A percentile compares a stretch with the other conserved stretches of the same genome.
phyloP scores from a whole-genome alignment of 2,888 invertebrate species.

The Acleris literana region DNA sequence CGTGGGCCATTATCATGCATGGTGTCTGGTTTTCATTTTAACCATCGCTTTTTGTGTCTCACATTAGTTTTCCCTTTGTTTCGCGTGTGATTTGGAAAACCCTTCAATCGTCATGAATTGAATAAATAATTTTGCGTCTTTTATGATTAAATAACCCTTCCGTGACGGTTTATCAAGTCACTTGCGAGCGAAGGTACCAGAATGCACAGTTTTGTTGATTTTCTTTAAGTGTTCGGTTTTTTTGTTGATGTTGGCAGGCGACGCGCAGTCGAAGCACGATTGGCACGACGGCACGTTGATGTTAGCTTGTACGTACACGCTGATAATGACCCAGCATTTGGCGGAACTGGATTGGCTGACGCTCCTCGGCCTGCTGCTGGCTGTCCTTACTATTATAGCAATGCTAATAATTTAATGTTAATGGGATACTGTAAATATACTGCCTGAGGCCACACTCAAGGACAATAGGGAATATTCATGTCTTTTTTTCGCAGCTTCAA shows the following conservation, averaged over 20 bases:
- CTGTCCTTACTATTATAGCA: slow-evolving; percentile 88
- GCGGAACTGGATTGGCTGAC: slow-evolving; percentile 89
- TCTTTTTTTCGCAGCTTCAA: too few species aligned
- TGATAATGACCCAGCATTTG: slow-evolving; percentile 88
- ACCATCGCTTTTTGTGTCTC: slow-evolving; percentile 53
- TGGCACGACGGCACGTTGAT: slow-evolving; percentile 87
- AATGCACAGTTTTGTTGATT: slow-evolving; percentile 35
- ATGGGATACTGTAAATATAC: slow-evolving; percentile 15
- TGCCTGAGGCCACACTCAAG: background rate
- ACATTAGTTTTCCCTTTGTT: slow-evolving; percentile 42
- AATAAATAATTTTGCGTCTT: too few species aligned
- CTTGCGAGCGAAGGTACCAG: slow-evolving; percentile 12
- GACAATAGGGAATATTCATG: too few species aligned
- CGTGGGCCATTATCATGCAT: slow-evolving; percentile 75
- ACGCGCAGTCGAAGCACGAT: slow-evolving; percentile 75
- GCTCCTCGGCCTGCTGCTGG: slow-evolving; percentile 89
- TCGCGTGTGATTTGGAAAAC: slow-evolving; percentile 9
- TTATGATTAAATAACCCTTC: background rate
- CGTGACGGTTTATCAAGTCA: background rate
- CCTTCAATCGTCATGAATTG: too few species aligned
- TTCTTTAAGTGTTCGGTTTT: slow-evolving; percentile 36
- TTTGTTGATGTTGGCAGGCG: slow-evolving; percentile 72
- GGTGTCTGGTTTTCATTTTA: slow-evolving; percentile 76
- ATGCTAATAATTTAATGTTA: slow-evolving; percentile 82
- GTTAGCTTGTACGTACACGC: slow-evolving; percentile 90